Conservation (phyloP, 2,113 vertebrate species). For the Leucopternis melanops region DNA sequence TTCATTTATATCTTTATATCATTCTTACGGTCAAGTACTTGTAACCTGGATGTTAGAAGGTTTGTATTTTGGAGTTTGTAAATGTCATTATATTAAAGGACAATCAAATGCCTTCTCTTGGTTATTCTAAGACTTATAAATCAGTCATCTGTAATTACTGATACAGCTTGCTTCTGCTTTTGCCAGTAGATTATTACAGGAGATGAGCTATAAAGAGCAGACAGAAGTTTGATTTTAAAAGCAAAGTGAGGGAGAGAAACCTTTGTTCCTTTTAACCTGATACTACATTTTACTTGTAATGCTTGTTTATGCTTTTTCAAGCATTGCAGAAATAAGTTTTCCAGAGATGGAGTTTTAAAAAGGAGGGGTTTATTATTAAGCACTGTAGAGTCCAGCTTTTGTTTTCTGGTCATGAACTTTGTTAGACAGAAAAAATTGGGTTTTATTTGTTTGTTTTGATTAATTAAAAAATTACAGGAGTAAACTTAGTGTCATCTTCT, state of each 20-base stretch:
- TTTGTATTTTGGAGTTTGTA: neutral
- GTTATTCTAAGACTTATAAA: neutral
- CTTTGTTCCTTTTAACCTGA: neutral
- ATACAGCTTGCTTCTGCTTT: neutral
- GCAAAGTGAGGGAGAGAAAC: neutral
- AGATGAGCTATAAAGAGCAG: neutral
- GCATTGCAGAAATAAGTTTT: neutral
- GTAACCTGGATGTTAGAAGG: neutral
- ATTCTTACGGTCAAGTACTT: neutral
- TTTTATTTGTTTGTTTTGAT: neutral
- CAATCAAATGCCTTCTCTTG: neutral
- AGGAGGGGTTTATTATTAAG: neutral
- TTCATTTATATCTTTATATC: neutral
- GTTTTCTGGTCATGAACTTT: neutral
- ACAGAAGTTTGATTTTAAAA: neutral
- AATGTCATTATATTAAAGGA: neutral
- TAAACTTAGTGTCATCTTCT: conserved; percentile 47
- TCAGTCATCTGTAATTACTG: neutral
- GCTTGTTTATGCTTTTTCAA: neutral
- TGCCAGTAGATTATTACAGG: neutral
- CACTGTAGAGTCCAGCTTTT: neutral
- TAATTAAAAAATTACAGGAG: neutral
- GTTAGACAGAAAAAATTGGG: neutral
- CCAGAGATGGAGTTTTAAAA: neutral
- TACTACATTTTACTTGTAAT: neutral